These are phyloP conservation scores for Baryphthengus martii DNA, from an alignment of 2,113 vertebrate genomes.

Conservation along the genomic window DNA sequence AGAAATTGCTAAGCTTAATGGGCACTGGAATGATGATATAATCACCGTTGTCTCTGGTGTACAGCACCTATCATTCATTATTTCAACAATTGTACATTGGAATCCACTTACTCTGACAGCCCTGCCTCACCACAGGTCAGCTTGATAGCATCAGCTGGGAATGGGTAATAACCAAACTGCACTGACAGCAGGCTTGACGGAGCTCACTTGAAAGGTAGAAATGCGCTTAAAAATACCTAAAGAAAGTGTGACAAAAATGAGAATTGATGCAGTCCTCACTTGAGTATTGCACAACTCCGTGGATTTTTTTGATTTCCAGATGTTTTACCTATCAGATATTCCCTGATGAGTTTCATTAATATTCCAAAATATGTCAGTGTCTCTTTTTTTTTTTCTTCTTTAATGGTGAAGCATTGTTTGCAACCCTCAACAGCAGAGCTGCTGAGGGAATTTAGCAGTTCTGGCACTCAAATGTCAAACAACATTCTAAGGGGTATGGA, in stretches of 20 bases:
- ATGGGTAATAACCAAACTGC: conserved; percentile 27
- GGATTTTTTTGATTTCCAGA: conserved; percentile 61
- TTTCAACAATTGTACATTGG: conserved; percentile 5
- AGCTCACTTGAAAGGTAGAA: conserved; percentile 46
- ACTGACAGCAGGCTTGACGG: conserved; percentile 32
- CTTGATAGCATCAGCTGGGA: conserved; percentile 9
- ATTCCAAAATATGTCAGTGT: conserved; percentile 53
- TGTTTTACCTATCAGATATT: conserved; percentile 58
- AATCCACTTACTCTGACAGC: conserved; percentile 34
- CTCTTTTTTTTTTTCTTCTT: background rate
- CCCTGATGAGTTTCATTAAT: conserved; percentile 46
- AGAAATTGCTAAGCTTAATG: conserved; percentile 53
- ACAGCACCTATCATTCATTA: conserved; percentile 34
- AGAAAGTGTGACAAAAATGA: conserved; percentile 41
- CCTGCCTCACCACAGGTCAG: background rate
- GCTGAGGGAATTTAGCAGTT: background rate
- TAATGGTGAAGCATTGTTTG: background rate
- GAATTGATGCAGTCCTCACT: conserved; percentile 8
- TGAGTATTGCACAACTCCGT: conserved; percentile 4
- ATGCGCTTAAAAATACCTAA: conserved; percentile 22
- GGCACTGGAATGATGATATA: conserved; percentile 38
- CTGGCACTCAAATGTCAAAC: background rate
- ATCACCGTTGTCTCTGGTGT: conserved; percentile 45
- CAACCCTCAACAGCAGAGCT: background rate
- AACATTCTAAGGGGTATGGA: background rate